These are phyloP conservation scores for Pelvicachromis taeniatus DNA, from an alignment of 2,113 vertebrate genomes.

Conservation along the genomic window DNA sequence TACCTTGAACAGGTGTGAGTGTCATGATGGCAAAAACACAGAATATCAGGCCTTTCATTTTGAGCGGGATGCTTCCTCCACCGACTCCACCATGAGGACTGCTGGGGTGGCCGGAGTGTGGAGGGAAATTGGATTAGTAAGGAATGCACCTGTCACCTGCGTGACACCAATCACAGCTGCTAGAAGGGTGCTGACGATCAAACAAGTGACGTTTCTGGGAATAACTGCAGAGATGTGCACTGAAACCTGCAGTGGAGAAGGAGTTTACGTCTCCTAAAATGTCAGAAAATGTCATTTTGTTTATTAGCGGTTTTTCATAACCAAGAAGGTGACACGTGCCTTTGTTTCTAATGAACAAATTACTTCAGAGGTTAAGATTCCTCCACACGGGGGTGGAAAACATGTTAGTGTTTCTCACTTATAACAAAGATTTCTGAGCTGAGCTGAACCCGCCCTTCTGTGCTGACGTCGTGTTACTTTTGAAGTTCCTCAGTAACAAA, in stretches of 20 bases:
- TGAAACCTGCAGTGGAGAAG: not conserved
- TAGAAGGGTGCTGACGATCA: not conserved
- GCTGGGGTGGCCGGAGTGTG: not conserved
- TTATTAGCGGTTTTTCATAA: constrained; percentile 4
- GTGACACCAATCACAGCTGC: not conserved
- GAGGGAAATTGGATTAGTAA: constrained; percentile 58
- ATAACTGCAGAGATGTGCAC: not conserved
- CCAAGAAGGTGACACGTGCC: not conserved
- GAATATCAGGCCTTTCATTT: constrained; percentile 48
- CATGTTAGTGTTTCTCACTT: not conserved
- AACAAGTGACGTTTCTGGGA: not conserved
- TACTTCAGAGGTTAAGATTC: not conserved
- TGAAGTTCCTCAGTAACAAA: not conserved
- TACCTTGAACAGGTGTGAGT: constrained; percentile 47
- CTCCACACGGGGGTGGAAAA: not conserved
- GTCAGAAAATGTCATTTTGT: not conserved
- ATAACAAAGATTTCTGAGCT: not conserved
- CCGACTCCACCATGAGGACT: not conserved
- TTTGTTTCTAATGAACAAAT: not conserved
- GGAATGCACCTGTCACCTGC: constrained; percentile 19
- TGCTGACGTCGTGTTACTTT: not conserved
- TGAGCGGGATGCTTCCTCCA: not conserved
- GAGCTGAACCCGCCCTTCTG: not conserved
- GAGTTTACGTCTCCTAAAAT: not conserved
- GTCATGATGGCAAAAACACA: constrained; percentile 35